Conservation (phyloP, 2,888 invertebrate species). For the Koerneria pararmatus region DNA sequence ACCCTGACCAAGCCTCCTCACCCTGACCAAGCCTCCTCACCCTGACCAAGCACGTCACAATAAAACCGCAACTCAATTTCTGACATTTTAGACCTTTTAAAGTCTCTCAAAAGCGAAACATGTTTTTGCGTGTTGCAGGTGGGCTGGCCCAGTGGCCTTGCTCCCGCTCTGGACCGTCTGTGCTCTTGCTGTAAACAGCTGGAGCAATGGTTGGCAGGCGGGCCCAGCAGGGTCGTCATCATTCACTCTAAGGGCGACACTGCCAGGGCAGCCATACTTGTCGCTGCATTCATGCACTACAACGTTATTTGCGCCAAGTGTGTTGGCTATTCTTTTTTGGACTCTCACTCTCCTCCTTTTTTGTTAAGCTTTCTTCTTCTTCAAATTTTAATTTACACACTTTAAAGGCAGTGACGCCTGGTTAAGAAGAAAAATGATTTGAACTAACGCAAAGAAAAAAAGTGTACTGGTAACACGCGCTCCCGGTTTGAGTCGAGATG, state of each 20-base stretch:
- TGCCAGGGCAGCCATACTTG: conserved; percentile 79
- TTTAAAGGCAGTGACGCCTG: neutral
- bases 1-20: too few species aligned
- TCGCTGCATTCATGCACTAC: conserved; percentile 89
- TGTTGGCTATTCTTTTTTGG: conserved; percentile 15
- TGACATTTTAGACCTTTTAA: too few species aligned
- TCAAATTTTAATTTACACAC: neutral
- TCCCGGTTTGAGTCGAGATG: too few species aligned
- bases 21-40: too few species aligned
- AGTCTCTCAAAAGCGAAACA: too few species aligned
- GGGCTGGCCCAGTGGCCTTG: conserved; percentile 62
- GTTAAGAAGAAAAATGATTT: too few species aligned
- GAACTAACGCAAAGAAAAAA: too few species aligned
- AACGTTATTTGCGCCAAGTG: conserved; percentile 79
- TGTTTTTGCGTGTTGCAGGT: too few species aligned
- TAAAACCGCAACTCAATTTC: too few species aligned
- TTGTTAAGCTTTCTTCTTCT: neutral
- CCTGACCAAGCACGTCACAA: too few species aligned
- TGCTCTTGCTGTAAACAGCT: conserved; percentile 89
- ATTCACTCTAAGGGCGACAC: conserved; percentile 72
- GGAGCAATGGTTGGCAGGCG: conserved; percentile 76
- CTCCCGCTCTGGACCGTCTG: conserved; percentile 81
- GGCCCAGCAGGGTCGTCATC: conserved; percentile 8
- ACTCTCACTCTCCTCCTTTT: neutral
- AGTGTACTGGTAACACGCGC: too few species aligned